Evolutionary conservation across 2,797 vertebrate species (phyloP), one percentile per base, ranked within the genome.

Genomic region (Tiaroga cobitis): DNA sequence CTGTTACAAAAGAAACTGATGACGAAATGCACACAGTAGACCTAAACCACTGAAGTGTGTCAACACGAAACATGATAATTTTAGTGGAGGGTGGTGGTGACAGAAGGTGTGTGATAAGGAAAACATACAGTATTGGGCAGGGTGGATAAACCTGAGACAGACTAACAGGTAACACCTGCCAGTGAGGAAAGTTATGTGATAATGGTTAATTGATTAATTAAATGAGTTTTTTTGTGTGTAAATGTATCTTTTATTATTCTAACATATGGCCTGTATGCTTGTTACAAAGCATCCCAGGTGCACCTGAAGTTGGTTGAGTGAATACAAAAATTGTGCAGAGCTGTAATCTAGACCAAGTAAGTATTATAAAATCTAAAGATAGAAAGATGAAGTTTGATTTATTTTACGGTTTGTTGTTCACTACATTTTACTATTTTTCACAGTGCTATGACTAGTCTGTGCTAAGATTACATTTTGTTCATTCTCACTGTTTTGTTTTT

Each of bases 1-100:
- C 83, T 73, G 76, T 63, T 80, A 39, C 4, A 18, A 18, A 72
- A 74, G 21, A 85, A 80, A 34, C 6, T 4, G 68, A 79, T 61
- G 34, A 84, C 61, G 65, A 85, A 84, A 80, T 19, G 54, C 54
- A 80, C 37, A 85, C 67, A 72, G 2, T 1, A 67, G 59, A 16
- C 6, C 34, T 32, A 19, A 46, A 29, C 34, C 34, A 18, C 18
- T 37, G 16, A 86, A 77, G 37, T 61, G 24, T 39, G 76, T 67
- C 63, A 74, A 78, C n/a, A 81, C 29, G 85, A 79, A 51, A 86
- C 39, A 8, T 9, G n/a, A 67, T 16, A 54, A 63, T 16, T 16
- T 8, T 32, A 16, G 63, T 49, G 41, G 13, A 54, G 43, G 13
- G 49, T 41, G 13, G 21, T n/a, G 18, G 51, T 26, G 59, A 16